Percentiles rank a stretch among this genome's conserved stretches.
These are phyloP conservation scores for Camponotus vicinus DNA, from an alignment of 1,140 invertebrate genomes.

Conservation along the genomic window DNA sequence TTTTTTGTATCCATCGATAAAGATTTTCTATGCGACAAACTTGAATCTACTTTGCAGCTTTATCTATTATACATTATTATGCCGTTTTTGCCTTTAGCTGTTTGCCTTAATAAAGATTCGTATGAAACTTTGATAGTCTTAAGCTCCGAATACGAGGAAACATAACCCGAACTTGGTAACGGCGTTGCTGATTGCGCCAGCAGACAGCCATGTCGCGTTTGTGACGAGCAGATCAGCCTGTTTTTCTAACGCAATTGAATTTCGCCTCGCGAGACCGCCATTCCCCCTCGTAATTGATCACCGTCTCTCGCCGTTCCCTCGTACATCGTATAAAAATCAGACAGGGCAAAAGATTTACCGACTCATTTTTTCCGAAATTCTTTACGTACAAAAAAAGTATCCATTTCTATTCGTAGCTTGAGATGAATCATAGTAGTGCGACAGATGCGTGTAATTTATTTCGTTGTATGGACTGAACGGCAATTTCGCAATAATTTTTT, in stretches of 20 bases:
- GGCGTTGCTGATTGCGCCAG: constrained; percentile 40
- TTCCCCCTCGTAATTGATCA: constrained; percentile 79
- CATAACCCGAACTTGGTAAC: constrained; percentile 52
- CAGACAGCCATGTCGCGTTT: constrained; percentile 77
- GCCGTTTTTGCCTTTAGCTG: constrained; percentile 12
- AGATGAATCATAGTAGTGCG: neutral
- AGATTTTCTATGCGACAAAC: constrained; percentile 1
- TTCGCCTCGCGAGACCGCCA: constrained; percentile 76
- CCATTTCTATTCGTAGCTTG: neutral
- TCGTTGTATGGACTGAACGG: neutral
- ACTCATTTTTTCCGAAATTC: constrained; percentile 62
- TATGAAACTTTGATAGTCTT: constrained; percentile 20
- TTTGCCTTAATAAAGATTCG: constrained; percentile 8
- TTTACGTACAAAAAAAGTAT: neutral
- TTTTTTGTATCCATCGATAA: constrained; percentile 22
- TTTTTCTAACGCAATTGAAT: constrained; percentile 81
- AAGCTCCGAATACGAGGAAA: constrained; percentile 36
- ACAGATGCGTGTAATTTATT: neutral
- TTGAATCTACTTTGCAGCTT: constrained; percentile 38
- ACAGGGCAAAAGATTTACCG: constrained; percentile 60
- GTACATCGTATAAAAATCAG: constrained; percentile 57
- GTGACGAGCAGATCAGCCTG: constrained; percentile 77
- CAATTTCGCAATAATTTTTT: neutral
- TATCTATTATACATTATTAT: constrained; percentile 13
- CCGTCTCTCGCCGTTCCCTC: constrained; percentile 64